A percentile compares a stretch with the other conserved stretches of the same genome.
These are phyloP conservation scores for Myanophis thanlyinensis DNA, from an alignment of 2,113 vertebrate genomes.

Conservation along the genomic window DNA sequence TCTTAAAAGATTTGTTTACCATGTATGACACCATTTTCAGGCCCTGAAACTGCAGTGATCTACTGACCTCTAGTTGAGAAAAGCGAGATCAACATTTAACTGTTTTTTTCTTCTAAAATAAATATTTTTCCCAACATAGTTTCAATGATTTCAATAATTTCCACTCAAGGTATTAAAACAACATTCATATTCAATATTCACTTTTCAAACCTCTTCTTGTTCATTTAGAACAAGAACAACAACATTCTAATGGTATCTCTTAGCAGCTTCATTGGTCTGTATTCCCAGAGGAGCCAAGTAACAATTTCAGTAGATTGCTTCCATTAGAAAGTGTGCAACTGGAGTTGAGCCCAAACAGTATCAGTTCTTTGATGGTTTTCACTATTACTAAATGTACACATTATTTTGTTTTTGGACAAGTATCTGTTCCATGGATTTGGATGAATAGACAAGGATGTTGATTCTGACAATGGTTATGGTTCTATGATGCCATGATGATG, in stretches of 20 bases:
- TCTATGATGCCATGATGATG: background rate
- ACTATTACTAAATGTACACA: background rate
- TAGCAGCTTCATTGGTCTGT: background rate
- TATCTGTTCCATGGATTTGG: background rate
- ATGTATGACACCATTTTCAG: slow-evolving; percentile 28
- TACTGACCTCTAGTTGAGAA: slow-evolving; percentile 59
- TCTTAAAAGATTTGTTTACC: slow-evolving; percentile 25
- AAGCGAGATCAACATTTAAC: slow-evolving; percentile 47
- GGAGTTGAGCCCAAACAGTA: background rate
- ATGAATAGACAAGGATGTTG: background rate
- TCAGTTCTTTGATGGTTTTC: background rate
- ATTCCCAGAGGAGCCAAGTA: background rate
- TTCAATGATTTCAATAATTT: slow-evolving; percentile 17
- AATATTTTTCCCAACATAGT: background rate
- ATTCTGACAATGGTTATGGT: background rate
- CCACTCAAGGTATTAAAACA: slow-evolving; percentile 10
- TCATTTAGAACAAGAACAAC: slow-evolving; percentile 14
- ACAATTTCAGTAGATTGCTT: slow-evolving; percentile 14
- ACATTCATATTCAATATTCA: background rate
- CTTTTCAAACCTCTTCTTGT: slow-evolving; percentile 30
- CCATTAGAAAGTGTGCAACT: background rate
- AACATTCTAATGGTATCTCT: background rate
- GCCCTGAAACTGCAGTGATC: slow-evolving; percentile 46
- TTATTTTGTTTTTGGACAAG: background rate
- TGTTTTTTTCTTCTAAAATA: slow-evolving; percentile 10